A percentile compares a stretch with the other conserved stretches of the same genome.
These are phyloP conservation scores for Petrocephalus sullivani DNA, from an alignment of 2,797 vertebrate genomes.

Conservation along the genomic window DNA sequence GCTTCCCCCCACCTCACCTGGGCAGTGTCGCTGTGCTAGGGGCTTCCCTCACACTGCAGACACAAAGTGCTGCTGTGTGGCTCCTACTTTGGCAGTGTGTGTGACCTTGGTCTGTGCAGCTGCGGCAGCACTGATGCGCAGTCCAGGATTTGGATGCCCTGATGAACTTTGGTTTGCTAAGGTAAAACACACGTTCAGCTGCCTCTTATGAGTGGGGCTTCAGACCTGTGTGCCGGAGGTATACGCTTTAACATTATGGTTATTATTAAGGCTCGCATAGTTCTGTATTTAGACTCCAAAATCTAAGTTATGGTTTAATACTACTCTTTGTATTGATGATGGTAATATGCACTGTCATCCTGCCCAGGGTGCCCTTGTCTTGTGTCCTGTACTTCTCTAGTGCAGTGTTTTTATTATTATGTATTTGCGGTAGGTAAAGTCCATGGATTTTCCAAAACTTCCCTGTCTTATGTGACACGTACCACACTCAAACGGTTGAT, in stretches of 20 bases:
- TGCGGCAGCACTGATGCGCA: not conserved
- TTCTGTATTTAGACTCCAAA: not conserved
- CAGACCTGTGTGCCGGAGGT: not conserved
- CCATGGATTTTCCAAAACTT: not conserved
- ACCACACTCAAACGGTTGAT: not conserved
- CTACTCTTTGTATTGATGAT: not conserved
- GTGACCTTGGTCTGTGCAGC: not conserved
- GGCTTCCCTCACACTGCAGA: constrained; percentile 8
- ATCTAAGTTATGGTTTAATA: not conserved
- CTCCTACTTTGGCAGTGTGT: not conserved
- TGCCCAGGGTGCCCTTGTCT: not conserved
- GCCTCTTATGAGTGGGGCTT: not conserved
- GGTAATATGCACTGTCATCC: not conserved
- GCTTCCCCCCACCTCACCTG: not conserved
- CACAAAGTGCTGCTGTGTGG: not conserved
- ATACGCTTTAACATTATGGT: not conserved
- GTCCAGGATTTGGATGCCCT: not conserved
- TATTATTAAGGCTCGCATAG: not conserved
- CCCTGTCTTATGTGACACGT: not conserved
- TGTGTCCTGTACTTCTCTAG: not conserved
- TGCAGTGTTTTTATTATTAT: not conserved
- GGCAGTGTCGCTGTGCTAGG: not conserved
- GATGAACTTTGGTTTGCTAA: not conserved
- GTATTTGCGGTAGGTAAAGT: not conserved
- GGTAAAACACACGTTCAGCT: not conserved